Evolutionary conservation across 1,140 invertebrate species (phyloP).

Genomic region (Calliphora vicina): DNA sequence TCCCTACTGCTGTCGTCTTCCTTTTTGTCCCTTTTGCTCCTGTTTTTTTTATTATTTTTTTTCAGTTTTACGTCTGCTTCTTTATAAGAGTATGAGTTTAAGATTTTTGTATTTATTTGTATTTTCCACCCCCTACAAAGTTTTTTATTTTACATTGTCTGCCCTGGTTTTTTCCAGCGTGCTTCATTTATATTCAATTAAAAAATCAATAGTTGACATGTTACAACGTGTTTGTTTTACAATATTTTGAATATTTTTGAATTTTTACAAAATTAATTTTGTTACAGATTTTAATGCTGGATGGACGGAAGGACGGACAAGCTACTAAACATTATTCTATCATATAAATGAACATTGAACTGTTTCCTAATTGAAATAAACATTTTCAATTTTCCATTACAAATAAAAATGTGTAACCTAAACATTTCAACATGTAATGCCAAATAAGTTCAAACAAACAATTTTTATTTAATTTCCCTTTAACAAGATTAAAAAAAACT

Average conservation of each 20-base stretch:
- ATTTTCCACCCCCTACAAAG: not conserved
- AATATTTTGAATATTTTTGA: not conserved
- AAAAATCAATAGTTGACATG: conserved; percentile 14
- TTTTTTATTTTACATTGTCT: conserved; percentile 5
- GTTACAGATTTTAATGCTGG: no score
- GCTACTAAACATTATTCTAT: no score
- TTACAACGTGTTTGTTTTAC: not conserved
- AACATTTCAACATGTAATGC: not conserved
- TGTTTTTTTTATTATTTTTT: not conserved
- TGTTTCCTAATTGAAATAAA: no score
- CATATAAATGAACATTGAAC: no score
- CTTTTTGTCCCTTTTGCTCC: not conserved
- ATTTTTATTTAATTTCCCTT: not conserved
- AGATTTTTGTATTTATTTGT: not conserved
- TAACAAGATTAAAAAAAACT: not conserved
- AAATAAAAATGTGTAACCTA: not conserved
- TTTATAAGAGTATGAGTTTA: not conserved
- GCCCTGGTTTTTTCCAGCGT: not conserved
- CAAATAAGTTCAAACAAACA: not conserved
- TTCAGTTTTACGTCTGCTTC: not conserved
- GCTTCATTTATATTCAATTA: not conserved
- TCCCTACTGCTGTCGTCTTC: not conserved
- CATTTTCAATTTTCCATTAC: no score
- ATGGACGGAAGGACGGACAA: no score
- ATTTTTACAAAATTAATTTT: no score